phyloP scores from a whole-genome alignment of 2,888 invertebrate species.

The Podabrus alpinus region DNA sequence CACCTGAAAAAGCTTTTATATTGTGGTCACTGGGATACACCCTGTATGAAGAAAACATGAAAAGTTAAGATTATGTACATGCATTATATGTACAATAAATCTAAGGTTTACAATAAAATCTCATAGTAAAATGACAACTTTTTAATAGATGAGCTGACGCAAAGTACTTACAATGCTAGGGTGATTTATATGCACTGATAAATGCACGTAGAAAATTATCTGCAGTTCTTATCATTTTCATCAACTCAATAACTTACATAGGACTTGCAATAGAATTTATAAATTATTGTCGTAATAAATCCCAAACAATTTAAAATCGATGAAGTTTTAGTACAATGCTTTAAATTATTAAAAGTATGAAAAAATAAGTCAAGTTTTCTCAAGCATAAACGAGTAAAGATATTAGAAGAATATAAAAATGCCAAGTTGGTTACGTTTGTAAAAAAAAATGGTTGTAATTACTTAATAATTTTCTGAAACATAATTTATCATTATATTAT shows the following conservation, averaged over 20 bases:
- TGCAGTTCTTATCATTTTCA: neutral
- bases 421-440: neutral
- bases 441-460: neutral
- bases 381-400: neutral
- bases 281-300: neutral
- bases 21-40: no score
- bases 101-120: neutral
- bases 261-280: neutral
- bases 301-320: neutral
- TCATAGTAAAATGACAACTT: neutral
- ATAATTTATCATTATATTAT: neutral
- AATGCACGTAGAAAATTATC: neutral
- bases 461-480: neutral
- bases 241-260: neutral
- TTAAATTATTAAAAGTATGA: neutral
- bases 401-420: neutral
- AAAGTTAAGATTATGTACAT: neutral
- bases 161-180: neutral
- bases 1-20: no score
- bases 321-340: neutral
- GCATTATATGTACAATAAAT: neutral
- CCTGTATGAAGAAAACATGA: no score
- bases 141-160: neutral
- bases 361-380: neutral
- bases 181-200: neutral